Percentiles rank a stretch among this genome's conserved stretches.
These are phyloP conservation scores for Trachymyrmex septentrionalis DNA, from an alignment of 1,140 invertebrate genomes.

Conservation along the genomic window DNA sequence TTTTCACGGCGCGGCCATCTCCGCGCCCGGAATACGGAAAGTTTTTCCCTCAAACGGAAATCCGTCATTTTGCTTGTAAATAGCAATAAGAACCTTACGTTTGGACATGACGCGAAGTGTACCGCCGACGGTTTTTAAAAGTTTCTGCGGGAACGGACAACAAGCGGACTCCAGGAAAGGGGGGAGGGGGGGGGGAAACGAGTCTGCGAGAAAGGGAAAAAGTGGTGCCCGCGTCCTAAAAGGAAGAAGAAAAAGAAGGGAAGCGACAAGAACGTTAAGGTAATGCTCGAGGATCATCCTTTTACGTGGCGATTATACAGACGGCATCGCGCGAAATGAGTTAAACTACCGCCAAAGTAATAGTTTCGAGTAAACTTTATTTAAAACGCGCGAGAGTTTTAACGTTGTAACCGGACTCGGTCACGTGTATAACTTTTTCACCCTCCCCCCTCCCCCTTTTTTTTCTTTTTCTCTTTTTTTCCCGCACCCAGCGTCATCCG, in stretches of 20 bases:
- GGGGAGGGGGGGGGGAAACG: too few relatives aligned
- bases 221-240: not conserved
- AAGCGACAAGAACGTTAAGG: slow-evolving; percentile 8
- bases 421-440: not conserved
- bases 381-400: slow-evolving; percentile 17
- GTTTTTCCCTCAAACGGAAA: slow-evolving; percentile 5
- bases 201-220: not conserved
- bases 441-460: too few relatives aligned
- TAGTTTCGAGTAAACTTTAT: slow-evolving; percentile 44
- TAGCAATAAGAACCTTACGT: not conserved
- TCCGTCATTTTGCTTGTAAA: slow-evolving; percentile 38
- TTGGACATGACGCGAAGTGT: slow-evolving; percentile 4
- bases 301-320: slow-evolving; percentile 31
- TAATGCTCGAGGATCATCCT: slow-evolving; percentile 30
- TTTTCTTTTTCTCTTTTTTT: too few relatives aligned
- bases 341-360: slow-evolving; percentile 27
- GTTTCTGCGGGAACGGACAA: slow-evolving; percentile 17
- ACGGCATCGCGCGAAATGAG: slow-evolving; percentile 32
- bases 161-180: not conserved
- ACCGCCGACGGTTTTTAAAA: not conserved
- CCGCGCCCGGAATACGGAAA: slow-evolving; percentile 10
- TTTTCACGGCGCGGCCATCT: not conserved
- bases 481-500: not conserved
- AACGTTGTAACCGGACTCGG: not conserved
- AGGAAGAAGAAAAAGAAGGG: not conserved